Conservation (phyloP, 2,113 vertebrate genomes). For the Dolichotis patagonum region DNA sequence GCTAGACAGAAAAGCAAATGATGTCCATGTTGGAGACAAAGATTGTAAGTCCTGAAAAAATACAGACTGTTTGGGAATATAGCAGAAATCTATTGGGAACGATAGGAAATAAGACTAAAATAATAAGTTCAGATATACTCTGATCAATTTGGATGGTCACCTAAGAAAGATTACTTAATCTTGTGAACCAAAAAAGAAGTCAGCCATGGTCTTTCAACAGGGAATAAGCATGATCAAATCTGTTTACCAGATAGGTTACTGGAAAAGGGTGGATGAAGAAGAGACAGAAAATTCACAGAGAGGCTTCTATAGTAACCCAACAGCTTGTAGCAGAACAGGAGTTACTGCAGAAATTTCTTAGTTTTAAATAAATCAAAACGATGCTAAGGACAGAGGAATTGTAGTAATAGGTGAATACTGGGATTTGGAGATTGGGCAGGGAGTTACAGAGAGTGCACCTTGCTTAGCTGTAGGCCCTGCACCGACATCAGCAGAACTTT, state of each 20-base stretch:
- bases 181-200: not conserved
- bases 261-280: not conserved
- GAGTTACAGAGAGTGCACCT: not conserved
- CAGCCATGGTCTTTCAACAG: not conserved
- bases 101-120: not conserved
- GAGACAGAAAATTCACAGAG: not conserved
- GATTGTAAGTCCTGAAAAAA: not conserved
- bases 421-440: not conserved
- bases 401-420: not conserved
- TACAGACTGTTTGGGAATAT: rapidly evolving
- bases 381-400: not conserved
- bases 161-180: not conserved
- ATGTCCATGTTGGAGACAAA: not conserved
- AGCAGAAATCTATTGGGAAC: not conserved
- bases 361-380: not conserved
- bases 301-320: not conserved
- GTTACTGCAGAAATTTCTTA: not conserved
- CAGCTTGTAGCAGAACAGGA: not conserved
- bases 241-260: not conserved
- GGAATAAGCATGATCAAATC: not conserved
- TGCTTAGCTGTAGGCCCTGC: not conserved
- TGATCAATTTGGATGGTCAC: not conserved
- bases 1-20: not conserved
- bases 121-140: not conserved
- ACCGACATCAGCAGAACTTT: not conserved